A percentile compares a stretch with the other conserved stretches of the same genome.
These are phyloP conservation scores for Carposina sasakii DNA, from an alignment of 1,140 invertebrate species.

Conservation along the genomic window DNA sequence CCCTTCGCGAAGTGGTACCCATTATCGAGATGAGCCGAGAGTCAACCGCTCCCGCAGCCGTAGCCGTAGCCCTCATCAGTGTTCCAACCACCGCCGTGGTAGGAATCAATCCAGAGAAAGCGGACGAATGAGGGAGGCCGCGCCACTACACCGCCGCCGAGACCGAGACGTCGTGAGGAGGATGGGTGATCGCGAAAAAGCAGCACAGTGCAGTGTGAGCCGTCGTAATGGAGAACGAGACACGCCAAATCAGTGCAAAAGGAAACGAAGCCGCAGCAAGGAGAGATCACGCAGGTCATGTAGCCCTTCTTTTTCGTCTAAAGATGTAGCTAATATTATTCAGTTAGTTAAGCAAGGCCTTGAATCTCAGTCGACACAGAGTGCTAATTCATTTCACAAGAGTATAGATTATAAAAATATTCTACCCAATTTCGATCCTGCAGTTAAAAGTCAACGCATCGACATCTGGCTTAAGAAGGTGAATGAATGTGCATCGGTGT, in stretches of 20 bases:
- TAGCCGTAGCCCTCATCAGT: too few relatives aligned
- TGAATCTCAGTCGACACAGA: background rate
- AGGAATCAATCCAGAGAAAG: too few relatives aligned
- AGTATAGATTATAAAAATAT: constrained; percentile 7
- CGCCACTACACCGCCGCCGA: too few relatives aligned
- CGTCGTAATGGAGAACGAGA: too few relatives aligned
- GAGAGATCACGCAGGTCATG: too few relatives aligned
- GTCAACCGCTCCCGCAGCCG: background rate
- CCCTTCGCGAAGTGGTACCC: too few relatives aligned
- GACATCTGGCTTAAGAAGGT: constrained; percentile 22
- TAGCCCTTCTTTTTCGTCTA: background rate
- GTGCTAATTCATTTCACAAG: background rate
- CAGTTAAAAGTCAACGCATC: constrained; percentile 15
- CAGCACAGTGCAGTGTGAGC: too few relatives aligned
- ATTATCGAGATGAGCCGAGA: too few relatives aligned
- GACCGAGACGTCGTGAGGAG: background rate
- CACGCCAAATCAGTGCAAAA: too few relatives aligned
- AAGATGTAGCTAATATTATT: background rate
- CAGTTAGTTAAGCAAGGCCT: background rate
- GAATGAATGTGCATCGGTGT: constrained; percentile 22
- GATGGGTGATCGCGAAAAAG: background rate
- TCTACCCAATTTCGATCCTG: constrained; percentile 18
- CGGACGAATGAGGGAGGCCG: too few relatives aligned
- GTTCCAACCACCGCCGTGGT: too few relatives aligned
- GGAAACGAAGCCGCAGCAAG: too few relatives aligned